Evolutionary conservation across 2,113 vertebrate genomes (phyloP).

Genomic region (Ammodytes dubius): DNA sequence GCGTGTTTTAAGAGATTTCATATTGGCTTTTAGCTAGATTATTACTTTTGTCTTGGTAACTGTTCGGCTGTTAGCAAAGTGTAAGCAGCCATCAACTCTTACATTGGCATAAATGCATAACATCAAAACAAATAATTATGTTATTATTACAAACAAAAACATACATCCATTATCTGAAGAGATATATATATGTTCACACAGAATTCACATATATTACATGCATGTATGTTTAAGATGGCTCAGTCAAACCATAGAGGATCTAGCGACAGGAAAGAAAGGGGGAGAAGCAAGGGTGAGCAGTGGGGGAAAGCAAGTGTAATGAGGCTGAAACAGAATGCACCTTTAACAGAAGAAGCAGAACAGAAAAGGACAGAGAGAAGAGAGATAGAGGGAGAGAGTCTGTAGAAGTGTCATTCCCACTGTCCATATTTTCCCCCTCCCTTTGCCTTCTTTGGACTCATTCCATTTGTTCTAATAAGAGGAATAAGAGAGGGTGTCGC

Average conservation of each 20-base stretch:
- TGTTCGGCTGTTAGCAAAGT: constrained; percentile 41
- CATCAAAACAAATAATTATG: constrained; percentile 58
- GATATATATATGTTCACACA: constrained; percentile 70
- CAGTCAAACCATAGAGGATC: constrained; percentile 76
- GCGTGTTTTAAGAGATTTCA: not conserved
- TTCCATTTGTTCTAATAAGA: constrained; percentile 12
- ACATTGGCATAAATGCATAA: constrained; percentile 63
- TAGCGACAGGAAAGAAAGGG: constrained; percentile 71
- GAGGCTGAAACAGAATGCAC: constrained; percentile 71
- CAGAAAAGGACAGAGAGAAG: constrained; percentile 70
- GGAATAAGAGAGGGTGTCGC: not conserved
- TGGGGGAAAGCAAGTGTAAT: constrained; percentile 58
- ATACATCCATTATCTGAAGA: constrained; percentile 76
- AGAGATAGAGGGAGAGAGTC: constrained; percentile 36
- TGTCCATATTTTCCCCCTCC: not conserved
- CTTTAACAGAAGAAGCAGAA: constrained; percentile 28
- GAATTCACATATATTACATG: constrained; percentile 80
- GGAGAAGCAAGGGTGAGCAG: constrained; percentile 48
- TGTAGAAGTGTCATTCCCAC: constrained; percentile 37
- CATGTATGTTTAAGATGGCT: constrained; percentile 80
- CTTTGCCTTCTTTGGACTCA: constrained; percentile 14
- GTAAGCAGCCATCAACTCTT: constrained; percentile 54
- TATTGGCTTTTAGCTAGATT: no score
- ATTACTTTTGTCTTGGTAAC: constrained; percentile 3
- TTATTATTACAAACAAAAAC: constrained; percentile 69